Evolutionary conservation across 1,140 invertebrate genomes (phyloP), one percentile per base, ranked within the genome.

Genomic region (Lysiphlebus fabarum): DNA sequence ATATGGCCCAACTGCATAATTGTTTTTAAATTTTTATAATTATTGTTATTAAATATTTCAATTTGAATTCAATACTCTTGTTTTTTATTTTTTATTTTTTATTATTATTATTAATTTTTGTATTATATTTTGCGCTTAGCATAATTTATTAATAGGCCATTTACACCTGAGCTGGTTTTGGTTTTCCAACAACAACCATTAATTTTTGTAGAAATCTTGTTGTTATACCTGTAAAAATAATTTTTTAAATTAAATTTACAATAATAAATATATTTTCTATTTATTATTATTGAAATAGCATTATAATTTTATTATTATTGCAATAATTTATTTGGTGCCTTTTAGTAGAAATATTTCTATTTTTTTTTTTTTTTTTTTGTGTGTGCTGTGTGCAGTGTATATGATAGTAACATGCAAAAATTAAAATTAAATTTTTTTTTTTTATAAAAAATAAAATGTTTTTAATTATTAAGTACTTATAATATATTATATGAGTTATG

Each of bases 151-250:
- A n/a, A n/a, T 58, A 63, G 62, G 53, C 62, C 56, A 65, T 75
- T 84, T 83, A 86, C 67, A 87, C 82, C 76, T 86, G 82, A 73
- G 85, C 82, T 69, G 84, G 79, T 79, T 86, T 87, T 58, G 84
- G 71, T 71, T 86, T 87, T 48, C 86, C 86, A 65, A 87, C 82
- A 56, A 87, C 86, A 72, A 87, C 72, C 68, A 88, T 81, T 65
- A 86, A 70, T 67, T 86, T 86, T 68, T 88, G 86, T 61, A 88
- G 74, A 64, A 82, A 79, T 63, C 79, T 80, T 9, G 86, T 88
- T 41, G 77, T 61, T 63, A 67, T 82, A 78, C 83, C 84, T 86
- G 80, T 14, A 83, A 26, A 26, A 26, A 26, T 26, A 26, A 26
- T 26, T 26, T 1, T n/a, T 26, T 2, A 84, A 50, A 62, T 84